These are phyloP conservation scores for Chaetops frenatus DNA, from an alignment of 2,113 vertebrate genomes.

Conservation along the genomic window DNA sequence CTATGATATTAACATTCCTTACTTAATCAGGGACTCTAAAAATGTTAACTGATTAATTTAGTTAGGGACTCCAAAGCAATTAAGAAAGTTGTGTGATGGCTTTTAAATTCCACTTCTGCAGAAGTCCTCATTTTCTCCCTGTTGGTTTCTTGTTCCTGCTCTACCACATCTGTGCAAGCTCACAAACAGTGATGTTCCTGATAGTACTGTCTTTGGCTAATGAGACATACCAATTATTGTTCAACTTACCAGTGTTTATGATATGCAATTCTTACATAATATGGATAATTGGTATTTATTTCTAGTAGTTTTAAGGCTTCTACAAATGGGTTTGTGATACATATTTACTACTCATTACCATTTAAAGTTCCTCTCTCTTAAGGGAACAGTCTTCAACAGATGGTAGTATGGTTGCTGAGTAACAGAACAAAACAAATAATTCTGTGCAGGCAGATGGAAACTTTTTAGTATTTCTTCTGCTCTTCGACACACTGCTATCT, in stretches of 20 bases:
- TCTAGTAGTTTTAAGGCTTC: neutral
- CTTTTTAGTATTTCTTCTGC: neutral
- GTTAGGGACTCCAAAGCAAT: neutral
- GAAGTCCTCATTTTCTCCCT: neutral
- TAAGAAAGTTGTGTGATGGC: neutral
- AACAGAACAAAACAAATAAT: neutral
- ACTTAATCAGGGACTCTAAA: neutral
- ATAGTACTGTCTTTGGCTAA: neutral
- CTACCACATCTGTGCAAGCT: neutral
- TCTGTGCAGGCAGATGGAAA: neutral
- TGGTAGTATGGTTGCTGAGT: neutral
- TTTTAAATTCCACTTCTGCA: neutral
- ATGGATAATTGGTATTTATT: neutral
- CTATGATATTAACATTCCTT: neutral
- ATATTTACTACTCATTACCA: neutral
- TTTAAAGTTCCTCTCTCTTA: neutral
- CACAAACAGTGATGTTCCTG: neutral
- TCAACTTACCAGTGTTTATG: neutral
- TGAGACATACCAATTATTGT: neutral
- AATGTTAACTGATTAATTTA: neutral
- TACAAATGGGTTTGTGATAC: rapidly evolving
- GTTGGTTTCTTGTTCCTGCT: neutral
- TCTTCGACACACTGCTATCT: neutral
- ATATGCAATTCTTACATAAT: rapidly evolving
- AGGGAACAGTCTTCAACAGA: neutral